phyloP scores from a whole-genome alignment of 37 sponge, comb jelly and placozoan species.

The Theonella swinhoei region DNA sequence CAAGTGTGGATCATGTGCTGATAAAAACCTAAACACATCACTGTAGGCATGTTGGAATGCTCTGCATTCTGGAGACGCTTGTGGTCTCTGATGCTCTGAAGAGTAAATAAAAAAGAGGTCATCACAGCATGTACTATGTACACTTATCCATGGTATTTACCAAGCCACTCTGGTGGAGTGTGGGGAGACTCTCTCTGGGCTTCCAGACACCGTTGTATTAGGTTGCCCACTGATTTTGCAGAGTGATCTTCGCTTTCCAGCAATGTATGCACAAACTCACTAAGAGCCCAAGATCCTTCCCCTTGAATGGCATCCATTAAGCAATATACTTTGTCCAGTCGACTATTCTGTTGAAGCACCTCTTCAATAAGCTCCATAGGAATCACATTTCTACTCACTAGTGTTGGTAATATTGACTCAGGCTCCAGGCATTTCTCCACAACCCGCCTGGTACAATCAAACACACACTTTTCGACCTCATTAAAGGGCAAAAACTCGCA shows the following conservation, averaged over 20 bases:
- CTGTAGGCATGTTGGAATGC: background rate
- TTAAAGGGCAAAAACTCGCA: too few species aligned
- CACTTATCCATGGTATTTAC: background rate
- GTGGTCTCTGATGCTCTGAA: too few species aligned
- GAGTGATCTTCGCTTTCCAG: background rate
- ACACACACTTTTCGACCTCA: too few species aligned
- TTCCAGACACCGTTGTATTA: background rate
- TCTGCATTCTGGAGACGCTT: background rate
- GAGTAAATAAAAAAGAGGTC: background rate
- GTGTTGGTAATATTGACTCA: too few species aligned
- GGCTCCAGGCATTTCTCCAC: too few species aligned
- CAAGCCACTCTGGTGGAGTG: background rate
- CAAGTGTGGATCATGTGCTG: background rate
- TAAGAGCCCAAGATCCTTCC: too few species aligned
- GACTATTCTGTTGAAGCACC: too few species aligned
- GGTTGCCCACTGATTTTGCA: background rate
- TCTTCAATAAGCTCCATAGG: too few species aligned
- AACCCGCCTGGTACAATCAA: too few species aligned
- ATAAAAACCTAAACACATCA: background rate
- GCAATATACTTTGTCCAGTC: too few species aligned
- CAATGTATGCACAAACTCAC: background rate
- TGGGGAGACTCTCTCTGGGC: background rate
- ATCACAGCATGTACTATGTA: background rate
- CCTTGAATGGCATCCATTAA: too few species aligned
- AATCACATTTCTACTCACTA: too few species aligned